These are phyloP conservation scores for Pollenia amentaria DNA, from an alignment of 2,888 invertebrate species.

Conservation along the genomic window DNA sequence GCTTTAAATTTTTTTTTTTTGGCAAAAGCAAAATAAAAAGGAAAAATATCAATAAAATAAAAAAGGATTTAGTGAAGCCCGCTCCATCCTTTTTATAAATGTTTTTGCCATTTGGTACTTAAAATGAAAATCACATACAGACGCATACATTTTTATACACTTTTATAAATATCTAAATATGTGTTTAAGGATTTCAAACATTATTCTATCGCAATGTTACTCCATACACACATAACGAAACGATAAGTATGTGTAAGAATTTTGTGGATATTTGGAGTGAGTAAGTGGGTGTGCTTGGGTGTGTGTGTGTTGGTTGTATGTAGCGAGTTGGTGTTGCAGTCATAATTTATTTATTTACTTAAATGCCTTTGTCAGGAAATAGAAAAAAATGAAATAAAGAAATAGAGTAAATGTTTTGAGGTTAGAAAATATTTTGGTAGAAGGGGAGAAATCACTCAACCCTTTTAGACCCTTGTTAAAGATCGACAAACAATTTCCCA, in stretches of 20 bases:
- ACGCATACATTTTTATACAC: neutral
- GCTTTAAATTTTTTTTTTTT: constrained; percentile 1
- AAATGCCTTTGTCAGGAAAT: constrained; percentile 15
- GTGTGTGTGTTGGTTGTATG: neutral
- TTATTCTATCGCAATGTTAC: constrained; percentile 5
- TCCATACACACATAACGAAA: neutral
- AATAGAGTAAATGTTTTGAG: constrained; percentile 7
- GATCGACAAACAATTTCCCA: constrained; percentile 7
- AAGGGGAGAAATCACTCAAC: neutral
- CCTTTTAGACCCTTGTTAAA: neutral
- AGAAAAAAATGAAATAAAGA: neutral
- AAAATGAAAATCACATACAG: constrained; percentile 31
- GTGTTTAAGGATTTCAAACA: constrained; percentile 20
- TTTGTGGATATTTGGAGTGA: no score
- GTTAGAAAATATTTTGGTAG: constrained; percentile 8
- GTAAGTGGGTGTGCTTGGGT: neutral
- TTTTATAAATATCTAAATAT: constrained; percentile 1
- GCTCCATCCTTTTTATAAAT: neutral
- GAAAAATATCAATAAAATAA: constrained; percentile 27
- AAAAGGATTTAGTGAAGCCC: constrained; percentile 45
- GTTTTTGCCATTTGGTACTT: neutral
- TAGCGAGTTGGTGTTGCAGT: constrained; percentile 52
- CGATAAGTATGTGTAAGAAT: neutral
- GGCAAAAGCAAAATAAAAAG: neutral
- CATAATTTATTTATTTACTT: constrained; percentile 51